Evolutionary conservation across 2,888 invertebrate species (phyloP), one percentile per base, ranked within the genome.

Genomic region (Synergus gifuensis): DNA sequence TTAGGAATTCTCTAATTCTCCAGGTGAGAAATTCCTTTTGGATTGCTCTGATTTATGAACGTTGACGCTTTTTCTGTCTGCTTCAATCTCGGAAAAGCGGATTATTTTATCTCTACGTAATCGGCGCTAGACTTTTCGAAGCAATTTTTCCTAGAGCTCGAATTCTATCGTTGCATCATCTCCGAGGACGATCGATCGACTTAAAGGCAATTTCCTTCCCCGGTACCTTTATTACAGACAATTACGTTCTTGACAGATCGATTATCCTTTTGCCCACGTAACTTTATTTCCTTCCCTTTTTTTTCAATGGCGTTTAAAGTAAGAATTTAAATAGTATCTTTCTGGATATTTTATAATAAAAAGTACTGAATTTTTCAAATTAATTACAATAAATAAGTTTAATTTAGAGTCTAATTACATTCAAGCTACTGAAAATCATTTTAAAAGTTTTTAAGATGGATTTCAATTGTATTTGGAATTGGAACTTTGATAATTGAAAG

Each of bases 211-310:
- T 83, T 82, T 83, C 83, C 82, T 79, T 79, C 76, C 69, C 62
- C 63, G 79, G 81, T 73, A 63, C 78, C 78, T 78, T 84, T 81
- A 82, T 84, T 81, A 81, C 85, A 85, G 83, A 84, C 86, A 87
- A 87, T 87, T 87, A 87, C 83, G 81, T 80, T 28, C 28, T 82
- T 82, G 85, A 83, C 84, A 82, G 86, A 84, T 84, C 82, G 85
- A 83, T 87, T 86, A 85, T 83, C 83, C 83, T 84, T 81, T 78
- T 82, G 84, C 82, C 81, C 82, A 80, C 78, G 82, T 85, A 86
- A 85, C 85, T 84, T 83, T 85, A 85, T 88, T 87, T 87, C 83
- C 85, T 83, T 80, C 79, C 63, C 66, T 73, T 7, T 73, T 46
- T 73, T 73, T 73, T 46, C 22, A 22, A 2, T 22, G 11, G 22